phyloP scores from a whole-genome alignment of 2,797 vertebrate species.

The Myotis planiceps region DNA sequence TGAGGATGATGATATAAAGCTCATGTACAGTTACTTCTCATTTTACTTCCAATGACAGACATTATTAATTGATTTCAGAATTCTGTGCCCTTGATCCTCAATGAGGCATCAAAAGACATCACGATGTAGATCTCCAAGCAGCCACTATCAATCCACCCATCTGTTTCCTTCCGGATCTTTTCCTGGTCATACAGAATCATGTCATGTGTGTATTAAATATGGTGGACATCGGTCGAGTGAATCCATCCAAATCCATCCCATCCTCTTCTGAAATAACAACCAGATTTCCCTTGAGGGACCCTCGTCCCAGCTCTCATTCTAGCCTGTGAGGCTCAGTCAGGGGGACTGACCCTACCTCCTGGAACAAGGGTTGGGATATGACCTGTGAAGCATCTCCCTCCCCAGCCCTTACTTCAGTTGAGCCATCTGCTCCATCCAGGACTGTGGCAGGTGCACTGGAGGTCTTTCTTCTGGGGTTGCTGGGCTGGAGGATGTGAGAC shows the following conservation, averaged over 20 bases:
- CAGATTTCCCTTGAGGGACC: not conserved
- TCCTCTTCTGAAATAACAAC: not conserved
- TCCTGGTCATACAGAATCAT: not conserved
- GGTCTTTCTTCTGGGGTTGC: not conserved
- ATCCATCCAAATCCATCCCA: not conserved
- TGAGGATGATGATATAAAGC: not conserved
- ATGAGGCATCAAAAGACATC: not conserved
- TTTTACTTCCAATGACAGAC: not conserved
- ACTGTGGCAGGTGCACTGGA: not conserved
- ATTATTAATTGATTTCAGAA: not conserved
- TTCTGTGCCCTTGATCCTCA: not conserved
- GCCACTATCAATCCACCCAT: not conserved
- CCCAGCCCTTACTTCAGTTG: not conserved
- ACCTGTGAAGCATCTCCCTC: not conserved
- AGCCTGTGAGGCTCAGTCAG: not conserved
- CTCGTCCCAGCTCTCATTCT: not conserved
- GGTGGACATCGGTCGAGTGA: not conserved
- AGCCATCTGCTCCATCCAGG: not conserved
- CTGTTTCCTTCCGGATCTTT: not conserved
- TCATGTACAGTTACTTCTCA: rapidly evolving
- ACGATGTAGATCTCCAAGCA: not conserved
- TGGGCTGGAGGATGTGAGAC: not conserved
- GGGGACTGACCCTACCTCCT: not conserved
- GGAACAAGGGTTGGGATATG: not conserved
- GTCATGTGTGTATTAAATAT: not conserved